Evolutionary conservation across 1,140 invertebrate genomes (phyloP), one percentile per base, ranked within the genome.

Genomic region (Pseudomyrmex concolor): DNA sequence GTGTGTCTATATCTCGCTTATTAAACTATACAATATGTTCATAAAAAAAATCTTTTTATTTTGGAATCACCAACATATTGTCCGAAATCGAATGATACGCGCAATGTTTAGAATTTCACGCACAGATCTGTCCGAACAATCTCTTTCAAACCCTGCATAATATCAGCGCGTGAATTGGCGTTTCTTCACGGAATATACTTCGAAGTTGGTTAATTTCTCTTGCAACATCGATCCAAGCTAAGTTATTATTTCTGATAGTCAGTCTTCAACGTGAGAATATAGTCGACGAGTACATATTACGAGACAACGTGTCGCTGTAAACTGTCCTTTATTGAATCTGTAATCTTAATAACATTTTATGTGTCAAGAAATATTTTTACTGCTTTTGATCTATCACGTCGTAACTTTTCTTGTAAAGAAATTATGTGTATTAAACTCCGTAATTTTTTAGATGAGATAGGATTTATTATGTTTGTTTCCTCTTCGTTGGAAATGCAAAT

Each of bases 151-250:
- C 15, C 50, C 1, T 34, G 19, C 15, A 48, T 68, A 68, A 78
- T 68, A 57, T 68, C 17, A 57, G 17, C 9, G 50, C 17, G 17
- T 59, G 43, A 78, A 78, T 68, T 59, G 51, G 8, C 63, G 74
- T 17, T 50, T 22, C 50, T 19, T 2, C 15, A n/a, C 7, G 25
- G 1, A 34, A 48, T 60, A 54, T 78, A 78, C 51, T 57, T 78
- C 17, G 34, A 48, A 8, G 15, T 50, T 45, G 63, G 59, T 83
- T 77, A 83, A 66, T 83, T 83, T 83, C 25, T 54, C 81, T 66
- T 77, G 45, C 54, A 63, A 67, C 51, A 12, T 25, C 51, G 50
- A 54, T 72, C 43, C 54, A 48, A 63, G 13, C n/a, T n/a, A 15
- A 2, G 34, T 55, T 57, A 15, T 54, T 55, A 60, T 45, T 83